phyloP scores from a whole-genome alignment of 2,797 vertebrate species.

The Xenopus petersii region DNA sequence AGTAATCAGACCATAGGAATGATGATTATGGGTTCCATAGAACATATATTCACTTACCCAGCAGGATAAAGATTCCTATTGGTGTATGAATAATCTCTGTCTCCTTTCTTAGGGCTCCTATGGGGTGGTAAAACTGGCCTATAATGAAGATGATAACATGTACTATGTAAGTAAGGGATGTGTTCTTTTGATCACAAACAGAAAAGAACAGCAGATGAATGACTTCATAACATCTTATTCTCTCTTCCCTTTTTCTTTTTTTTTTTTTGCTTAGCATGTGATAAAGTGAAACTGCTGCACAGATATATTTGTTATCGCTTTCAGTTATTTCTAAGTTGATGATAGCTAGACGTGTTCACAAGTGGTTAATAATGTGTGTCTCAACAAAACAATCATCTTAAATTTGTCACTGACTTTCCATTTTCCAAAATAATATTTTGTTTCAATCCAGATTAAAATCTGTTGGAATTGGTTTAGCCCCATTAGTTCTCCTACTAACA shows the following conservation, averaged over 20 bases:
- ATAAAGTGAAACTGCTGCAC: background rate
- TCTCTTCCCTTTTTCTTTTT: background rate
- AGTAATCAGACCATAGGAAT: too few species aligned
- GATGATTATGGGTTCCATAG: too few species aligned
- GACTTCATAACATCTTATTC: background rate
- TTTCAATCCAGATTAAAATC: too few species aligned
- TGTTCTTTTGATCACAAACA: background rate
- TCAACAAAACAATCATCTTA: too few species aligned
- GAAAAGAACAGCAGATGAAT: too few species aligned
- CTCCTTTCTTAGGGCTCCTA: slow-evolving; percentile 85
- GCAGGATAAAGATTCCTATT: background rate
- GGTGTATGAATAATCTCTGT: background rate
- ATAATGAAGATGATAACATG: slow-evolving; percentile 96
- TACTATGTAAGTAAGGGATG: slow-evolving; percentile 87
- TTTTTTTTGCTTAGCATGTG: slow-evolving; percentile 8
- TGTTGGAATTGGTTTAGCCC: too few species aligned
- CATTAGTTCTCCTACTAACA: too few species aligned
- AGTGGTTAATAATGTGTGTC: too few species aligned
- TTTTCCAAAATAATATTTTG: too few species aligned
- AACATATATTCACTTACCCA: background rate
- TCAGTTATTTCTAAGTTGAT: too few species aligned
- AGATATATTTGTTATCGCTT: background rate
- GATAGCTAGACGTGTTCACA: too few species aligned
- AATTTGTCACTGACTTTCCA: too few species aligned
- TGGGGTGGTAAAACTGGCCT: slow-evolving; percentile 97